Conservation (phyloP, 2,113 vertebrate genomes). For the Neopipo cinnamomea region DNA sequence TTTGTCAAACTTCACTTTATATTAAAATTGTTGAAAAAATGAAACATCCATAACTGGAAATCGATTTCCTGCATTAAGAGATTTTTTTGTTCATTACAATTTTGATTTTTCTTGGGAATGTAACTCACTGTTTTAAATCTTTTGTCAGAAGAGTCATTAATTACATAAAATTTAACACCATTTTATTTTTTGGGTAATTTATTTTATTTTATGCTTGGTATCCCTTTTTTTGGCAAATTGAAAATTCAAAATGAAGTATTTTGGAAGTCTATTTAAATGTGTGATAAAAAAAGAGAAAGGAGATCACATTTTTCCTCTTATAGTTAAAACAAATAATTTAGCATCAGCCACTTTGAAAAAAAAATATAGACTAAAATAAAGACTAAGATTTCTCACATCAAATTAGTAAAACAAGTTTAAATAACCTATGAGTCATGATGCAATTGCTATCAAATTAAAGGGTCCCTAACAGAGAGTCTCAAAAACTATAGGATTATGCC, state of each 20-base stretch:
- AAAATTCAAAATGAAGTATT: background rate
- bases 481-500: background rate
- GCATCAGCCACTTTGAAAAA: background rate
- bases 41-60: background rate
- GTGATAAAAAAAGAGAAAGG: background rate
- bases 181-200: background rate
- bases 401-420: background rate
- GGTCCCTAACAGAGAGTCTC: background rate
- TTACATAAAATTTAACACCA: background rate
- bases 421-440: background rate
- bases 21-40: background rate
- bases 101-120: background rate
- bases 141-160: background rate
- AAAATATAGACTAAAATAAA: background rate
- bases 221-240: background rate
- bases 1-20: background rate
- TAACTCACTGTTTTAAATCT: background rate
- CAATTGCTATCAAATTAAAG: background rate
- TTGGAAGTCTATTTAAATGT: background rate
- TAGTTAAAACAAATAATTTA: background rate
- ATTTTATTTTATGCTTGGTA: background rate
- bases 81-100: background rate
- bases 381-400: background rate
- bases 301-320: background rate
- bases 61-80: background rate